phyloP scores from a whole-genome alignment of 2,888 invertebrate genomes.

The Drymonia ruficornis region DNA sequence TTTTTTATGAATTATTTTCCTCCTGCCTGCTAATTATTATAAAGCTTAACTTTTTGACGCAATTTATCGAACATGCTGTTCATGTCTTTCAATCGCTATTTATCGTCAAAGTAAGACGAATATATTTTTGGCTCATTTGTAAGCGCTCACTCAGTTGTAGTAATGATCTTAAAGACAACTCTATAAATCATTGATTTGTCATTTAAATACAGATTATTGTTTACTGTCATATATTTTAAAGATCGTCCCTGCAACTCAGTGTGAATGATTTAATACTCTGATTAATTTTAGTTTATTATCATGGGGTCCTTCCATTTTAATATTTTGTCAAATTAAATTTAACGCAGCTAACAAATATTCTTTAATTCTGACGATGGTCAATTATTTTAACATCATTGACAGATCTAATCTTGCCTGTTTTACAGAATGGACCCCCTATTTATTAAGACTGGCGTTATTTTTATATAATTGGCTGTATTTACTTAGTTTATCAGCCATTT shows the following conservation, averaged over 20 bases:
- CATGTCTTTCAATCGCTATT: background rate
- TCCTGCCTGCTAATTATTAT: no score
- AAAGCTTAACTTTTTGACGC: no score
- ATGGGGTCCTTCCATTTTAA: conserved; percentile 2
- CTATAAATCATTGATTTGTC: no score
- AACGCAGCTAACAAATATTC: background rate
- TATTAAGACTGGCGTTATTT: conserved; percentile 57
- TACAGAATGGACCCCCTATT: conserved; percentile 40
- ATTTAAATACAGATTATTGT: no score
- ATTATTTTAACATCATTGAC: background rate
- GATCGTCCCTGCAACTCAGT: background rate
- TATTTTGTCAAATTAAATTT: background rate
- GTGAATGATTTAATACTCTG: background rate
- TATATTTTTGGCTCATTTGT: no score
- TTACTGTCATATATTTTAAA: no score
- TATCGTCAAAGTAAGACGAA: background rate
- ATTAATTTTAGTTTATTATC: background rate
- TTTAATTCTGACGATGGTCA: background rate
- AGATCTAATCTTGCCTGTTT: conserved; percentile 37
- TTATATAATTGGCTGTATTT: conserved; percentile 51
- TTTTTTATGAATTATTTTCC: no score
- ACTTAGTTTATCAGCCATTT: conserved; percentile 46
- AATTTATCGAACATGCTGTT: background rate
- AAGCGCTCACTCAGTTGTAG: no score
- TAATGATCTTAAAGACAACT: no score